phyloP scores from a whole-genome alignment of 2,113 vertebrate species.

The Bostrychus sinensis region DNA sequence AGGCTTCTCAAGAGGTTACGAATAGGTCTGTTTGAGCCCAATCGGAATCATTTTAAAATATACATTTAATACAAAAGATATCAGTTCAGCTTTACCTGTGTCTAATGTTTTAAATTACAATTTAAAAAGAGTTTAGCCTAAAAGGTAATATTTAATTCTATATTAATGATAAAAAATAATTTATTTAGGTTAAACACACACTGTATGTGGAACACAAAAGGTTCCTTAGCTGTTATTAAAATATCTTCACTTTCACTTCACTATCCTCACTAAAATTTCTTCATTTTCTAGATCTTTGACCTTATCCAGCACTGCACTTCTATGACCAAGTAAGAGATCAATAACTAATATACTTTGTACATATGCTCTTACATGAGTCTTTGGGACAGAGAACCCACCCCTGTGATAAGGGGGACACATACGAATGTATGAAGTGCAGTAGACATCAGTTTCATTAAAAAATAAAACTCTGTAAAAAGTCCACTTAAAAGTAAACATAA shows the following conservation, averaged over 20 bases:
- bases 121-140: too few species aligned
- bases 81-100: not conserved
- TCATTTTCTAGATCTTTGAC: too few species aligned
- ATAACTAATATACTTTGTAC: not conserved
- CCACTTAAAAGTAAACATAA: not conserved
- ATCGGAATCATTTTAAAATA: not conserved
- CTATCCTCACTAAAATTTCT: too few species aligned
- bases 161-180: not conserved
- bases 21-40: not conserved
- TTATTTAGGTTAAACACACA: too few species aligned
- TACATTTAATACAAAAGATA: not conserved
- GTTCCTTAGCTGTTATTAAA: too few species aligned
- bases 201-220: too few species aligned
- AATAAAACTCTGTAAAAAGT: not conserved
- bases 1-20: not conserved
- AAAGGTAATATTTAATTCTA: not conserved
- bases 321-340: not conserved
- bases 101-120: not conserved
- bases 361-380: too few species aligned
- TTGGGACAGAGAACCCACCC: too few species aligned
- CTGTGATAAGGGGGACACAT: not conserved
- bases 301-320: too few species aligned
- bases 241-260: too few species aligned
- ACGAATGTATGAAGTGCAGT: not conserved
- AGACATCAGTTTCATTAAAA: conserved; percentile 5